phyloP scores from a whole-genome alignment of 2,113 vertebrate species.

The Callionymus lyra region DNA sequence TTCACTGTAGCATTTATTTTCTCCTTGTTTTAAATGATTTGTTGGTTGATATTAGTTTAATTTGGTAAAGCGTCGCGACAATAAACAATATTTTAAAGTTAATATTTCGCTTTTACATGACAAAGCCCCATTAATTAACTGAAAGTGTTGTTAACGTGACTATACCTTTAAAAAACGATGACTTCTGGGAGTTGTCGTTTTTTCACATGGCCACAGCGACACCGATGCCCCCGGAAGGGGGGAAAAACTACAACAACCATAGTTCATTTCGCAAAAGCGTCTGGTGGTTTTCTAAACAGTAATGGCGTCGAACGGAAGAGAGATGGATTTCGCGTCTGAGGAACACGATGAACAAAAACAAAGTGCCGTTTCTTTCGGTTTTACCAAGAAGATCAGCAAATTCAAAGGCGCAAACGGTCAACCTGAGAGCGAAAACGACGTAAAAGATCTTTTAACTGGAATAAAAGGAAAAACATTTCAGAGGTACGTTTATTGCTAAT shows the following conservation, averaged over 20 bases:
- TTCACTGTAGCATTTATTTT: no score
- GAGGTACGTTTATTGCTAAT: constrained; percentile 57
- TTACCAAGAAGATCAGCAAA: constrained; percentile 65
- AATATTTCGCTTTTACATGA: no score
- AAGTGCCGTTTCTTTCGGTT: constrained; percentile 68
- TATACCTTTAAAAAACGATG: constrained; percentile 10
- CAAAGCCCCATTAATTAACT: no score
- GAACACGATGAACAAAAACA: constrained; percentile 44
- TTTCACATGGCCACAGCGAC: no score
- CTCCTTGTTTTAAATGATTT: no score
- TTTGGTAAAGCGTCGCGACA: no score
- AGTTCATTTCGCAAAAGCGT: not conserved
- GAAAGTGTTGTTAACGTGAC: no score
- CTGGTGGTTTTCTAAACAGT: constrained; percentile 28
- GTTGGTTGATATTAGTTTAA: no score
- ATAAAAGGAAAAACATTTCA: constrained; percentile 65
- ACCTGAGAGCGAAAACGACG: constrained; percentile 22
- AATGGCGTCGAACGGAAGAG: constrained; percentile 58
- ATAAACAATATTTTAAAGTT: no score
- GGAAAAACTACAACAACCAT: constrained; percentile 51
- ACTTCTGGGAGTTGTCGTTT: constrained; percentile 38
- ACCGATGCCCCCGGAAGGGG: no score
- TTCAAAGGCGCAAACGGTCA: constrained; percentile 35
- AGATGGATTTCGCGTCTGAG: not conserved
- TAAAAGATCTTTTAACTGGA: constrained; percentile 65